phyloP scores from a whole-genome alignment of 2,888 invertebrate genomes.

The Troilus luridus region DNA sequence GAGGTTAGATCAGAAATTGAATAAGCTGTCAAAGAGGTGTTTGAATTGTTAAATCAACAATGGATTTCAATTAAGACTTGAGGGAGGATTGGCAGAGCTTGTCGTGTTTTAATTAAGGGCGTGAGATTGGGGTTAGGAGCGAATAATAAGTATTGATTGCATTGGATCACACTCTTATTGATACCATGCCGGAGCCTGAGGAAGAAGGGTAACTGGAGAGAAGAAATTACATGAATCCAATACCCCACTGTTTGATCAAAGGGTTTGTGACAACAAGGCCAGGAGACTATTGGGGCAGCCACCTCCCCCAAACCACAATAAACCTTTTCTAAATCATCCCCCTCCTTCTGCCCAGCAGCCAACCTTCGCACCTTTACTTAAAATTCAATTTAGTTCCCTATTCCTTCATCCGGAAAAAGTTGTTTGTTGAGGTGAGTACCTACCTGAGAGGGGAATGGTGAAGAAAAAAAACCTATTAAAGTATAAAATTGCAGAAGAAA shows the following conservation, averaged over 20 bases:
- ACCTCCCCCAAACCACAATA: constrained; percentile 54
- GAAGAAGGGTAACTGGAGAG: constrained; percentile 50
- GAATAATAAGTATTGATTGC: constrained; percentile 61
- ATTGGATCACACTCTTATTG: constrained; percentile 60
- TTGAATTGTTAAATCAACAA: constrained; percentile 61
- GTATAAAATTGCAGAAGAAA: background rate
- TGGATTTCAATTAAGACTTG: constrained; percentile 60
- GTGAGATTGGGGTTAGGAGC: constrained; percentile 59
- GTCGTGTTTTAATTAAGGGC: constrained; percentile 59
- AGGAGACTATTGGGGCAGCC: constrained; percentile 52
- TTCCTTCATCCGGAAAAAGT: constrained; percentile 47
- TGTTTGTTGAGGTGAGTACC: constrained; percentile 19
- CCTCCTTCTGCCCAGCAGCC: constrained; percentile 51
- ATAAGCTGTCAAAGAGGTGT: constrained; percentile 59
- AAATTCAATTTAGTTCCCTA: constrained; percentile 58
- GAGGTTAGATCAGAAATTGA: constrained; percentile 55
- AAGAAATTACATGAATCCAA: constrained; percentile 61
- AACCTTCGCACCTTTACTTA: constrained; percentile 55
- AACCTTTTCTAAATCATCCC: constrained; percentile 56
- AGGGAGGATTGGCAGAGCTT: constrained; percentile 58
- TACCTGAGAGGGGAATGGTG: background rate
- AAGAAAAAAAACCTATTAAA: constrained; percentile 11
- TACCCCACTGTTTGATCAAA: constrained; percentile 61
- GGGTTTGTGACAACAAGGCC: constrained; percentile 59
- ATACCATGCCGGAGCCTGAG: constrained; percentile 48